A percentile compares a stretch with the other conserved stretches of the same genome.
phyloP scores from a whole-genome alignment of 2,113 vertebrate genomes.

The Rhinogobius similis region DNA sequence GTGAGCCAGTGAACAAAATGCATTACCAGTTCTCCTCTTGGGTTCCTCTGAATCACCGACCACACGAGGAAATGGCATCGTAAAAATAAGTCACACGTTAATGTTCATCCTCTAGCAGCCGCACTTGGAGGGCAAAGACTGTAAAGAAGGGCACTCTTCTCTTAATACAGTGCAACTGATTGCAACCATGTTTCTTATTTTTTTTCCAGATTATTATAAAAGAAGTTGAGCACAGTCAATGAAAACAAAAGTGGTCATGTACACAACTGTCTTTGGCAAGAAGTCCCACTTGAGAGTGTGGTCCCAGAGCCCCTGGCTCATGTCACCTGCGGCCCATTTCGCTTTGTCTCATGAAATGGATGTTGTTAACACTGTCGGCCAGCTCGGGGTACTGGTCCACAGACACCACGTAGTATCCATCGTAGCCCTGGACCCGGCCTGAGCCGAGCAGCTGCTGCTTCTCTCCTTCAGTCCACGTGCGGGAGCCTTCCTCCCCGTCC shows the following conservation, averaged over 20 bases:
- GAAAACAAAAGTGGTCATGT: constrained; percentile 83
- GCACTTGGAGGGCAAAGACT: constrained; percentile 86
- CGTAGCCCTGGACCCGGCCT: constrained; percentile 92
- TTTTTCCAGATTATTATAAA: constrained; percentile 71
- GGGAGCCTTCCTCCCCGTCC: constrained; percentile 93
- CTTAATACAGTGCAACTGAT: constrained; percentile 86
- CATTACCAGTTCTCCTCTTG: constrained; percentile 66
- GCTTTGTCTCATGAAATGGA: constrained; percentile 99
- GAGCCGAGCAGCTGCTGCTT: constrained; percentile 91
- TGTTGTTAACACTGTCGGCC: constrained; percentile 95
- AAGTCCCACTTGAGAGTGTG: constrained; percentile 69
- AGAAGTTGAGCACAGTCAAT: constrained; percentile 82
- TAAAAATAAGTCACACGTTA: constrained; percentile 83
- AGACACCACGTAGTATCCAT: constrained; percentile 93
- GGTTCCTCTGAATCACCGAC: constrained; percentile 72
- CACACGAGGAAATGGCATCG: constrained; percentile 76
- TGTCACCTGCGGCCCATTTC: constrained; percentile 99
- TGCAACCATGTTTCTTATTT: constrained; percentile 70
- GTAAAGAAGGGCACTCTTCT: constrained; percentile 77
- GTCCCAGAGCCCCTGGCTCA: constrained; percentile 63
- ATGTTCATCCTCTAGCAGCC: constrained; percentile 81
- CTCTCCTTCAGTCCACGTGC: constrained; percentile 95
- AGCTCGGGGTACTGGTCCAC: constrained; percentile 97
- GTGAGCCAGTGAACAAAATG: constrained; percentile 67
- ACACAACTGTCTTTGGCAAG: constrained; percentile 99